Evolutionary conservation across 2,113 vertebrate species (phyloP).

Genomic region (Charina bottae): DNA sequence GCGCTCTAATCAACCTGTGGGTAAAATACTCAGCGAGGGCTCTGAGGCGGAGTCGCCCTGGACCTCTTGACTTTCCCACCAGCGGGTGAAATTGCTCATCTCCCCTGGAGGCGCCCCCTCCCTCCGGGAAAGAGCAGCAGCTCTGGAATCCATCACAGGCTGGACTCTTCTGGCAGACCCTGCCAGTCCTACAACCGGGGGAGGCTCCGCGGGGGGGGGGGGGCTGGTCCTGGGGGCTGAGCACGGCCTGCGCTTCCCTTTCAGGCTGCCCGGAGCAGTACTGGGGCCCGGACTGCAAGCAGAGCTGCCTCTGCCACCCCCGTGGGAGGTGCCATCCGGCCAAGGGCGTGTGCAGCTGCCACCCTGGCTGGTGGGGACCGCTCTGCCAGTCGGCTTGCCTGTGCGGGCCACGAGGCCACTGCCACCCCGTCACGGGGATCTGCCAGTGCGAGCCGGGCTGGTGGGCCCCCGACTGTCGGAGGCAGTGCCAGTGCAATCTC

Average conservation of each 20-base stretch:
- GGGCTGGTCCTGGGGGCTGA: not conserved
- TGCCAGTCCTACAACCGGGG: not conserved
- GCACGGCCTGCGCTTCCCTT: fast-evolving
- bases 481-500: conserved; percentile 78
- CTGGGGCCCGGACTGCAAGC: conserved; percentile 91
- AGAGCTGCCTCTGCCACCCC: conserved; percentile 83
- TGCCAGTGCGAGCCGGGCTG: conserved; percentile 89
- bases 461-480: conserved; percentile 81
- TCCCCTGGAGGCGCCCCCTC: too few species aligned
- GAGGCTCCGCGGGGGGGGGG: too few species aligned
- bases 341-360: conserved; percentile 85
- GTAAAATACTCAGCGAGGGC: too few species aligned
- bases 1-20: too few species aligned
- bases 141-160: too few species aligned
- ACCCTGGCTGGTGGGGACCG: conserved; percentile 81
- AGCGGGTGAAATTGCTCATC: too few species aligned
- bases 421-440: conserved; percentile 77
- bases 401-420: conserved; percentile 82
- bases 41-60: too few species aligned
- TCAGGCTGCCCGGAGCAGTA: conserved; percentile 88
- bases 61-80: too few species aligned
- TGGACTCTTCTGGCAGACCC: not conserved
- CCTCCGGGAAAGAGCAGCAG: too few species aligned
- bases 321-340: conserved; percentile 81
- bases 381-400: conserved; percentile 81